Evolutionary conservation across 2,113 vertebrate species (phyloP).

Genomic region (Pachypanchax playfairii): DNA sequence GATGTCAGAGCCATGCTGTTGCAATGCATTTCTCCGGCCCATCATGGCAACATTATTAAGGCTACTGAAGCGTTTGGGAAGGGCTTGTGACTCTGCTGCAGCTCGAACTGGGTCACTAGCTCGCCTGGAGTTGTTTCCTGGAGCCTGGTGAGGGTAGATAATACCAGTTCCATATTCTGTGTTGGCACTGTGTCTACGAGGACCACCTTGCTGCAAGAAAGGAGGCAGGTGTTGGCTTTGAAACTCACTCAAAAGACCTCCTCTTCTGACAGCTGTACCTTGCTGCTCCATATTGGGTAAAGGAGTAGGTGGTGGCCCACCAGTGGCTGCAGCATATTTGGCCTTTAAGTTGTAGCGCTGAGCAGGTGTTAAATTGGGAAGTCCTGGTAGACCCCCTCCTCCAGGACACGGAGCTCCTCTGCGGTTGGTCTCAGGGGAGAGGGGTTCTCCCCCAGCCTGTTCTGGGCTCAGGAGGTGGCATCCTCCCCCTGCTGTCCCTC

Average conservation of each 20-base stretch:
- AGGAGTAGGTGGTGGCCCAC: conserved; percentile 87
- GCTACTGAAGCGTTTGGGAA: conserved; percentile 88
- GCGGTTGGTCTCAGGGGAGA: conserved; percentile 79
- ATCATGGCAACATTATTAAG: conserved; percentile 80
- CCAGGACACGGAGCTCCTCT: conserved; percentile 72
- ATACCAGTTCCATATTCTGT: conserved; percentile 81
- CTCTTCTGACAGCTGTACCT: conserved; percentile 63
- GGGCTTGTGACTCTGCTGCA: conserved; percentile 71
- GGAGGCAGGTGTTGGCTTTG: conserved; percentile 69
- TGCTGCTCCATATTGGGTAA: conserved; percentile 82
- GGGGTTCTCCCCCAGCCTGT: conserved; percentile 69
- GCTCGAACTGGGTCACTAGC: conserved; percentile 90
- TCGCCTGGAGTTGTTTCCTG: conserved; percentile 80
- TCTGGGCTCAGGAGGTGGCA: conserved; percentile 70
- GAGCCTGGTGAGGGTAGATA: conserved; percentile 78
- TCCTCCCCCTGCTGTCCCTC: conserved; percentile 46
- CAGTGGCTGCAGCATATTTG: conserved; percentile 90
- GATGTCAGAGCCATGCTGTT: conserved; percentile 81
- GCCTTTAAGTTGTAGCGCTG: conserved; percentile 93
- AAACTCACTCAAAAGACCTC: conserved; percentile 74
- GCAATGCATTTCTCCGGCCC: conserved; percentile 78
- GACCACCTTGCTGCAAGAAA: conserved; percentile 72
- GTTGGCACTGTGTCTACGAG: conserved; percentile 83
- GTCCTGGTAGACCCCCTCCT: conserved; percentile 78
- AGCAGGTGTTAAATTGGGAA: conserved; percentile 86